Conservation (phyloP, 2,797 vertebrate genomes). For the Phalanger gymnotis region DNA sequence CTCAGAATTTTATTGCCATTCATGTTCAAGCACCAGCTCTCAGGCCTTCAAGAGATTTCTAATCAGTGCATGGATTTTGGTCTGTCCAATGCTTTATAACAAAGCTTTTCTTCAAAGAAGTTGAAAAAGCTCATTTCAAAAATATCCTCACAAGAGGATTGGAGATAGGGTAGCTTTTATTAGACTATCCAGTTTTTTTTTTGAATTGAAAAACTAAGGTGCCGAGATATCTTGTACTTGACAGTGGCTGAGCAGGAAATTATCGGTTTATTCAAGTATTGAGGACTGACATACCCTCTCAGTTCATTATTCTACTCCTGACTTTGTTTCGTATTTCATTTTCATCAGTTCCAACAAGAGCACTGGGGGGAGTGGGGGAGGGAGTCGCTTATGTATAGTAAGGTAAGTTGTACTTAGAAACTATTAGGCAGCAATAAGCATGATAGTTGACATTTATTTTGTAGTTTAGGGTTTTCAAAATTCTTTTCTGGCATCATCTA, state of each 20-base stretch:
- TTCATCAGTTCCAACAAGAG: background rate
- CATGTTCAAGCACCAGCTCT: background rate
- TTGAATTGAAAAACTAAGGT: background rate
- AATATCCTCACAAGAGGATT: background rate
- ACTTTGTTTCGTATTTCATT: background rate
- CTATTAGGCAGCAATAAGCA: background rate
- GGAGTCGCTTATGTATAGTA: background rate
- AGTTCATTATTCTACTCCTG: background rate
- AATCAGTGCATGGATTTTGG: background rate
- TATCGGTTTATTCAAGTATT: background rate
- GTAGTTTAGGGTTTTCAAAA: background rate
- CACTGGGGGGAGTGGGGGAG: background rate
- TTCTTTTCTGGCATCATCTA: background rate
- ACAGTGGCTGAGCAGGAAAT: background rate
- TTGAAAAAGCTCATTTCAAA: background rate
- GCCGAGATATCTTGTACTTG: background rate
- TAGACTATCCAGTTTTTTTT: background rate
- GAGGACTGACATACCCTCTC: background rate
- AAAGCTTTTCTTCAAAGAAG: background rate
- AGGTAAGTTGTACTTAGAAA: background rate
- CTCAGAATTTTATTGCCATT: background rate
- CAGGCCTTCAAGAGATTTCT: background rate
- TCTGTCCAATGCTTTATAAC: background rate
- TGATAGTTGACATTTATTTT: background rate
- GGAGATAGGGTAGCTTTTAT: background rate